phyloP scores from a whole-genome alignment of 2,888 invertebrate genomes.

The Napeogenes sylphis region DNA sequence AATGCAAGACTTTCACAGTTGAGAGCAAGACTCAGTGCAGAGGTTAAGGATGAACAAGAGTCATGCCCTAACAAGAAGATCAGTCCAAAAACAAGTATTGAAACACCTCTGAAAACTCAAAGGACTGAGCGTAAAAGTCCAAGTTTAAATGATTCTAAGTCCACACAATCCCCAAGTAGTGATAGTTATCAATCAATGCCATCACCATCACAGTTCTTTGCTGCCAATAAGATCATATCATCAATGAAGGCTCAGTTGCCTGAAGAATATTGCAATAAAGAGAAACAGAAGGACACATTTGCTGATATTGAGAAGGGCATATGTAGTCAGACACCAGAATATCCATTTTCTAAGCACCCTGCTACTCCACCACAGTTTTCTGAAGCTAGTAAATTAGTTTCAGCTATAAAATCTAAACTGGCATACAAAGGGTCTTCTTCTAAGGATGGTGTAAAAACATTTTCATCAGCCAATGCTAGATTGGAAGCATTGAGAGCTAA shows the following conservation, averaged over 20 bases:
- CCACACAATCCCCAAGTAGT: slow-evolving; percentile 54
- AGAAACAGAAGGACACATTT: slow-evolving; percentile 62
- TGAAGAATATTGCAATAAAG: slow-evolving; percentile 56
- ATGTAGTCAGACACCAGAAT: slow-evolving; percentile 62
- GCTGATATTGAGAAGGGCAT: slow-evolving; percentile 70
- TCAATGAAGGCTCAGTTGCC: slow-evolving; percentile 71
- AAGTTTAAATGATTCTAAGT: slow-evolving; percentile 46
- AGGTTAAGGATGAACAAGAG: slow-evolving; percentile 38
- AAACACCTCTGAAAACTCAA: slow-evolving; percentile 38
- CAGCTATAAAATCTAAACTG: slow-evolving; percentile 67
- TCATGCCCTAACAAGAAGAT: slow-evolving; percentile 21
- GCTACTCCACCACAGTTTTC: slow-evolving; percentile 70
- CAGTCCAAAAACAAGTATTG: slow-evolving; percentile 40
- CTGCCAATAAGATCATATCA: slow-evolving; percentile 68
- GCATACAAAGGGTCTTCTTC: slow-evolving; percentile 49
- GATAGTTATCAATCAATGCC: slow-evolving; percentile 59
- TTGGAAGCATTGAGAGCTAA: slow-evolving; percentile 49
- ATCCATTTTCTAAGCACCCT: slow-evolving; percentile 66
- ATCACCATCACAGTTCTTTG: slow-evolving; percentile 68
- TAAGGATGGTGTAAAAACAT: slow-evolving; percentile 42
- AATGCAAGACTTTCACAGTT: slow-evolving; percentile 52
- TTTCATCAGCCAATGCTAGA: slow-evolving; percentile 51
- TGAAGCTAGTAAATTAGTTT: slow-evolving; percentile 66
- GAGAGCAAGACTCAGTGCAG: slow-evolving; percentile 46
- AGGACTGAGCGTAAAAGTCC: slow-evolving; percentile 47